Evolutionary conservation across 2,888 invertebrate species (phyloP).

Genomic region (Tipula helvola): DNA sequence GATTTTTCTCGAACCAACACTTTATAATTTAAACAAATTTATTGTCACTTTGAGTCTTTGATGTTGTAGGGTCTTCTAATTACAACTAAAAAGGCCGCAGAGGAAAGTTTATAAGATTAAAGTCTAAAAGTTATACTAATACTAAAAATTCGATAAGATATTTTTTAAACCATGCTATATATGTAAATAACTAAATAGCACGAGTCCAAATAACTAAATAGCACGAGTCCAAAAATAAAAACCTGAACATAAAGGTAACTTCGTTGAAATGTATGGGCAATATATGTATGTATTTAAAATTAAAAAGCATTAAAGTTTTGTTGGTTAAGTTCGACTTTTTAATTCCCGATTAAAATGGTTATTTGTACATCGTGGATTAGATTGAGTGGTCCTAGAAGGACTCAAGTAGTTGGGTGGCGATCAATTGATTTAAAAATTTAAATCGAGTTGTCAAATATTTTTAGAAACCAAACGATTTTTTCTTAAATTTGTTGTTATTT

Average conservation of each 20-base stretch:
- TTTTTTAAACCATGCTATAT: neutral
- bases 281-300: no score
- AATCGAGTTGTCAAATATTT: no score
- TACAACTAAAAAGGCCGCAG: neutral
- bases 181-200: neutral
- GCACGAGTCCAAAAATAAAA: neutral
- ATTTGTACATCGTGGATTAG: no score
- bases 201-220: neutral
- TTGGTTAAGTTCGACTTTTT: no score
- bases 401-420: no score
- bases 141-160: neutral
- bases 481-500: no score
- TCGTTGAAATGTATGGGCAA: neutral
- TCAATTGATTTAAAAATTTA: no score
- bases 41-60: neutral
- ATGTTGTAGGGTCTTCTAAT: neutral
- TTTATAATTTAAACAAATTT: neutral
- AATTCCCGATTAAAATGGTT: no score
- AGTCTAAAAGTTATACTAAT: neutral
- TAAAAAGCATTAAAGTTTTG: no score
- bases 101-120: neutral
- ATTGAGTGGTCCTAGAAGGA: no score
- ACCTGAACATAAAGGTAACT: neutral
- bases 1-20: neutral
- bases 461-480: no score